A percentile compares a stretch with the other conserved stretches of the same genome.
Evolutionary conservation across 2,113 vertebrate genomes (phyloP).

Genomic region (Periophthalmodon schlosseri): DNA sequence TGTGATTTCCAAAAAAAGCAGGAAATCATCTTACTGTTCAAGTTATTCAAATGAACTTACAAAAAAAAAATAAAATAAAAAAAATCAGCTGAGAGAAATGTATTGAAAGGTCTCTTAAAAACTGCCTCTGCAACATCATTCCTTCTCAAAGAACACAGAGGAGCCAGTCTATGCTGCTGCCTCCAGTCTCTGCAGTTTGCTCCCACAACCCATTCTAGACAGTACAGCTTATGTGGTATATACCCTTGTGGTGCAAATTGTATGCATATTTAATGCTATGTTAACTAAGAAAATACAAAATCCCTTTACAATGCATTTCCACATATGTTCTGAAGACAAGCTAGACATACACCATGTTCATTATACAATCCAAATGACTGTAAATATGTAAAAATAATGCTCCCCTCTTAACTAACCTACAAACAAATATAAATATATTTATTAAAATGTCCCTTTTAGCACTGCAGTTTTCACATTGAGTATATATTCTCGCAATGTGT

Average conservation of each 20-base stretch:
- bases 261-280: not conserved
- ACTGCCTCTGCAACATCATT: constrained; percentile 27
- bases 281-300: constrained; percentile 5
- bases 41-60: constrained; percentile 31
- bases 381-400: constrained; percentile 1
- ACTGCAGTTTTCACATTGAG: not conserved
- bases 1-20: not conserved
- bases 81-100: constrained; percentile 25
- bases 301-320: not conserved
- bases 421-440: constrained; percentile 29
- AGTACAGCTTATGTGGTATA: not conserved
- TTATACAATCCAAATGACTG: not conserved
- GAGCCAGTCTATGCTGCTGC: constrained; percentile 27
- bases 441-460: constrained; percentile 25
- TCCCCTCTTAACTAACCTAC: not conserved
- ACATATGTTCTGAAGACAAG: not conserved
- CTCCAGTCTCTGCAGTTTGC: constrained; percentile 19
- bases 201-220: not conserved
- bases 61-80: not conserved
- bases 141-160: constrained; percentile 46
- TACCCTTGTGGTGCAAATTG: not conserved
- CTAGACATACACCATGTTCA: not conserved
- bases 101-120: constrained; percentile 20
- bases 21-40: not conserved
- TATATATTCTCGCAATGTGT: constrained; percentile 13